These are phyloP conservation scores for Aplocera efformata DNA, from an alignment of 2,888 invertebrate genomes.

Conservation along the genomic window DNA sequence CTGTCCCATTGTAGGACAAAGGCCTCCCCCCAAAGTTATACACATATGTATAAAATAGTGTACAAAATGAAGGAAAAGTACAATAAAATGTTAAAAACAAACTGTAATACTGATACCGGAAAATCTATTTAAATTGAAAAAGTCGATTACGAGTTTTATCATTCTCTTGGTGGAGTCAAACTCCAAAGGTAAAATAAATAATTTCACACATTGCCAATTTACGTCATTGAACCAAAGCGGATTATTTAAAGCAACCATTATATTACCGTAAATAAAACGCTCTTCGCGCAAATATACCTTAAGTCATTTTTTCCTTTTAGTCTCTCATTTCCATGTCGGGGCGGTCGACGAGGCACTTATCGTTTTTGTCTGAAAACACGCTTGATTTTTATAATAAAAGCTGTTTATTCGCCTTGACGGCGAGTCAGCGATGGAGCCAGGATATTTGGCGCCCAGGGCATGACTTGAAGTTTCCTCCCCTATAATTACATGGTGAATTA, in stretches of 20 bases:
- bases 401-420: conserved; percentile 46
- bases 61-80: too few species aligned
- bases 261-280: conserved; percentile 30
- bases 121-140: too few species aligned
- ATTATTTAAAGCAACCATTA: conserved; percentile 17
- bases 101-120: too few species aligned
- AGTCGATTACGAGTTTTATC: too few species aligned
- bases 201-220: conserved; percentile 10
- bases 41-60: too few species aligned
- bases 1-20: too few species aligned
- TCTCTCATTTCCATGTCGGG: conserved; percentile 47
- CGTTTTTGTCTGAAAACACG: conserved; percentile 32
- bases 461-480: conserved; percentile 2
- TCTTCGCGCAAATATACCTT: conserved; percentile 30
- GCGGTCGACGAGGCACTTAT: conserved; percentile 38
- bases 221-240: conserved; percentile 16
- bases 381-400: conserved; percentile 64
- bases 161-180: too few species aligned
- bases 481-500: neutral
- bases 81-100: too few species aligned
- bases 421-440: conserved; percentile 32
- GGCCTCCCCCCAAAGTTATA: too few species aligned
- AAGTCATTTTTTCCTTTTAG: conserved; percentile 46
- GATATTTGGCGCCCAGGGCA: conserved; percentile 10
- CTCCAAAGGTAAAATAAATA: neutral